These are phyloP conservation scores for Alethe castanea DNA, from an alignment of 2,113 vertebrate species.

Conservation along the genomic window DNA sequence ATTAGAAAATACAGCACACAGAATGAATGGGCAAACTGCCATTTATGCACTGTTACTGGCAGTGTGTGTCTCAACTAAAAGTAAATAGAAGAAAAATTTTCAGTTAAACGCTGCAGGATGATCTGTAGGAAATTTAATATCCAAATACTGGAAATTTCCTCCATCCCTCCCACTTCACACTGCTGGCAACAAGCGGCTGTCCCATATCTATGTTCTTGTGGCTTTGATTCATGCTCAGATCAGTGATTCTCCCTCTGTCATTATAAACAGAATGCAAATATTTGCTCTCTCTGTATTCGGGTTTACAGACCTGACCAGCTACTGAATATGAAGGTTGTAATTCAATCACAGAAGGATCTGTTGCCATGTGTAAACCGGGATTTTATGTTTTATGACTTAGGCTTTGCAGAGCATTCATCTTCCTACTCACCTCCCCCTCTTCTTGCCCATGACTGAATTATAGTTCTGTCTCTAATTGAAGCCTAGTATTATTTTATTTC, in stretches of 20 bases:
- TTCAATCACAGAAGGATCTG: constrained; percentile 25
- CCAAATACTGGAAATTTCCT: constrained; percentile 54
- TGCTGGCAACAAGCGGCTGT: constrained; percentile 15
- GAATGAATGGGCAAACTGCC: not conserved
- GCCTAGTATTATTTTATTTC: constrained; percentile 63
- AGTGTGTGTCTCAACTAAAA: not conserved
- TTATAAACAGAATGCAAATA: constrained; percentile 67
- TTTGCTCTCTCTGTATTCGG: constrained; percentile 72
- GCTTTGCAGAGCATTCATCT: constrained; percentile 22
- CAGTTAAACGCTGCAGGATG: constrained; percentile 10
- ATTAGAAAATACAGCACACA: not conserved
- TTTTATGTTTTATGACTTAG: constrained; percentile 61
- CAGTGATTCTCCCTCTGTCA: constrained; percentile 41
- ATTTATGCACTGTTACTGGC: not conserved
- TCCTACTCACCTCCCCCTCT: constrained; percentile 17
- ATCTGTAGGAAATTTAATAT: constrained; percentile 48
- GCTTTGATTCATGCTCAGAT: constrained; percentile 58
- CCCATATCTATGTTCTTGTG: constrained; percentile 64
- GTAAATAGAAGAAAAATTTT: not conserved
- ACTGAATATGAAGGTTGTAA: constrained; percentile 45
- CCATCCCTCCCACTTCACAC: constrained; percentile 48
- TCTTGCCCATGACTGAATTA: constrained; percentile 44
- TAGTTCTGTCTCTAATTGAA: constrained; percentile 67
- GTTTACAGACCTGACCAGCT: constrained; percentile 56
- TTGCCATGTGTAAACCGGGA: constrained; percentile 32